Evolutionary conservation across 2,888 invertebrate species (phyloP).

Genomic region (Dromius quadrimaculatus): DNA sequence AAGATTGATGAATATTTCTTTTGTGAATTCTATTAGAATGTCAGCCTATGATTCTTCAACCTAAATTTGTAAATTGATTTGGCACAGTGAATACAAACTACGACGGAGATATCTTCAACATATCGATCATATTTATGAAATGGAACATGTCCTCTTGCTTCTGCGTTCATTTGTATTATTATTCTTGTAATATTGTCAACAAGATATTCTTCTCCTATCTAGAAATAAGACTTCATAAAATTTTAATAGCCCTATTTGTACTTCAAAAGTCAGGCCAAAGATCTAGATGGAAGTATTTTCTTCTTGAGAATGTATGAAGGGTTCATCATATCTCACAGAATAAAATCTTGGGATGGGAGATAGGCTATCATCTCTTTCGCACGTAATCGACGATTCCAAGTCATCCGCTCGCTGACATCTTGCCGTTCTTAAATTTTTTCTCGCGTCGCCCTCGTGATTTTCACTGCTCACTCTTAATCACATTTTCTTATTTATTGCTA

Average conservation of each 20-base stretch:
- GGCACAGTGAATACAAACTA: no score
- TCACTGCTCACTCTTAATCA: conserved; percentile 36
- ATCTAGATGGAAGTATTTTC: conserved; percentile 20
- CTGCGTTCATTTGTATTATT: no score
- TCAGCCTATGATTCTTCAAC: no score
- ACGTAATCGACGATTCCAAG: conserved; percentile 43
- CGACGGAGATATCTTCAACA: no score
- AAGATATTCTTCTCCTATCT: no score
- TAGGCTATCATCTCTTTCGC: conserved; percentile 42
- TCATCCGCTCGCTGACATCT: conserved; percentile 29
- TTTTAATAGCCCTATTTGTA: not conserved
- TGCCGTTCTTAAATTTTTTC: conserved; percentile 34
- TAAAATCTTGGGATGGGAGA: conserved; percentile 16
- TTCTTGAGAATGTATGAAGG: not conserved
- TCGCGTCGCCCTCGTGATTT: conserved; percentile 20
- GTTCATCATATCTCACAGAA: conserved; percentile 20
- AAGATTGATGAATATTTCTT: no score
- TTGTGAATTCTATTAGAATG: no score
- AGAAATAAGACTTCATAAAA: no score
- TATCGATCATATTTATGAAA: no score
- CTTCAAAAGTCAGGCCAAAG: conserved; percentile 14
- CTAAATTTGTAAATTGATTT: no score
- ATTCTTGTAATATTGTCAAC: no score
- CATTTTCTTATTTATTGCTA: conserved; percentile 47
- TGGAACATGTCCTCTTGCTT: no score